Conservation (phyloP, 2,797 vertebrate genomes). For the Squalus acanthias region DNA sequence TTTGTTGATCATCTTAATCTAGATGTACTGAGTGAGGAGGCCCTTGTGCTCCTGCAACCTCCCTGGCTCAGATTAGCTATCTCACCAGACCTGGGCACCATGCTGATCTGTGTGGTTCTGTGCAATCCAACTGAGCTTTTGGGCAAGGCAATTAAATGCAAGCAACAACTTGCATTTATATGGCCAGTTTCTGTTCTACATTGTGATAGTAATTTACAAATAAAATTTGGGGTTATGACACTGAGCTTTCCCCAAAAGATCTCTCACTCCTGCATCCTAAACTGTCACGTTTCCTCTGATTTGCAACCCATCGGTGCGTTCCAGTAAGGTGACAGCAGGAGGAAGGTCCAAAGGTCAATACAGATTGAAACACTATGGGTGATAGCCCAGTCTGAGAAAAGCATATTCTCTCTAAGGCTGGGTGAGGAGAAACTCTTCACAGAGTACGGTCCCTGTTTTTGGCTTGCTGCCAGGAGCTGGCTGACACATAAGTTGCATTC, state of each 20-base stretch:
- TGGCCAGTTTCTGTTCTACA: background rate
- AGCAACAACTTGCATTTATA: background rate
- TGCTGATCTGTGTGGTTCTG: background rate
- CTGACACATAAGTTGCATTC: background rate
- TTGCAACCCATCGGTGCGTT: background rate
- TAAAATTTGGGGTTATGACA: background rate
- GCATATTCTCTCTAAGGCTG: background rate
- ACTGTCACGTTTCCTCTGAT: background rate
- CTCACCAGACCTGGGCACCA: background rate
- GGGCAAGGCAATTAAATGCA: background rate
- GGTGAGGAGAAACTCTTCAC: background rate
- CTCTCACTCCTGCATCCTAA: background rate
- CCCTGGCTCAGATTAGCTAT: background rate
- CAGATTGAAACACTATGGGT: background rate
- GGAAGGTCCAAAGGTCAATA: background rate
- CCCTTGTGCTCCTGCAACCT: background rate
- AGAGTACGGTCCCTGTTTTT: background rate
- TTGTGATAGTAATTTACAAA: background rate
- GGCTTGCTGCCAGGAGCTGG: background rate
- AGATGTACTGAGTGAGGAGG: background rate
- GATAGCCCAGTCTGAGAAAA: background rate
- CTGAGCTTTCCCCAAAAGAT: background rate
- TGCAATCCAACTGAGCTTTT: background rate
- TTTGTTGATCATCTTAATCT: background rate
- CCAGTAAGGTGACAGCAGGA: background rate